Conservation (phyloP, 2,797 vertebrate species). For the Okamejei kenojei region DNA sequence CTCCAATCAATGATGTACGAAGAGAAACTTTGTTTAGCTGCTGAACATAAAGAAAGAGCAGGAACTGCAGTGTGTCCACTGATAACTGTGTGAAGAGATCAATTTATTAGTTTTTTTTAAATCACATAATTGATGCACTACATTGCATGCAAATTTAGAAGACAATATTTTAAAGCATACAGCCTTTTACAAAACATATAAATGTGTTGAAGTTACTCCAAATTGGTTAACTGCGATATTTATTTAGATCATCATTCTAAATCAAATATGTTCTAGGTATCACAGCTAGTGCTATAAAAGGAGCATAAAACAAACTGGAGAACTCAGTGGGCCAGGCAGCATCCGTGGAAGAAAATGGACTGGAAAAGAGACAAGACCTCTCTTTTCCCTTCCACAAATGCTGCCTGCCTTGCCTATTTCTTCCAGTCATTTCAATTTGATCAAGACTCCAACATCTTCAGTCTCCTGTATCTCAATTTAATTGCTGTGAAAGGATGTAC, state of each 20-base stretch:
- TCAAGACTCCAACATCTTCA: too few species aligned
- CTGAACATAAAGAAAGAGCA: constrained; percentile 88
- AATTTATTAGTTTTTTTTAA: background rate
- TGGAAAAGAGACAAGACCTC: too few species aligned
- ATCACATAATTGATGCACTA: background rate
- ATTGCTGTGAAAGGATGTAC: too few species aligned
- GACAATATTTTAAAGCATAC: background rate
- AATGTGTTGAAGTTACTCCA: background rate
- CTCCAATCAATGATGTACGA: constrained; percentile 79
- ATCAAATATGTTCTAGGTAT: background rate
- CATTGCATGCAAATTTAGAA: background rate
- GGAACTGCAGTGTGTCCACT: constrained; percentile 86
- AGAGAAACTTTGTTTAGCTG: constrained; percentile 84
- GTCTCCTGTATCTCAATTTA: too few species aligned
- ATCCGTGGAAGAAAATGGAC: too few species aligned
- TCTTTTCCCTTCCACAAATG: too few species aligned
- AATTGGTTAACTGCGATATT: background rate
- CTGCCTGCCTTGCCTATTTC: too few species aligned
- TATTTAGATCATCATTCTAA: background rate
- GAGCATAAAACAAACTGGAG: background rate
- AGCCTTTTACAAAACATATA: constrained; percentile 1
- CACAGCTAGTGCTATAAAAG: background rate
- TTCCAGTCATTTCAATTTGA: too few species aligned
- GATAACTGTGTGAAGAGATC: constrained; percentile 62
- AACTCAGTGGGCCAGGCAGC: too few species aligned